Evolutionary conservation across 2,113 vertebrate species (phyloP), one percentile per base, ranked within the genome.

Genomic region (Poeciliopsis occidentalis): DNA sequence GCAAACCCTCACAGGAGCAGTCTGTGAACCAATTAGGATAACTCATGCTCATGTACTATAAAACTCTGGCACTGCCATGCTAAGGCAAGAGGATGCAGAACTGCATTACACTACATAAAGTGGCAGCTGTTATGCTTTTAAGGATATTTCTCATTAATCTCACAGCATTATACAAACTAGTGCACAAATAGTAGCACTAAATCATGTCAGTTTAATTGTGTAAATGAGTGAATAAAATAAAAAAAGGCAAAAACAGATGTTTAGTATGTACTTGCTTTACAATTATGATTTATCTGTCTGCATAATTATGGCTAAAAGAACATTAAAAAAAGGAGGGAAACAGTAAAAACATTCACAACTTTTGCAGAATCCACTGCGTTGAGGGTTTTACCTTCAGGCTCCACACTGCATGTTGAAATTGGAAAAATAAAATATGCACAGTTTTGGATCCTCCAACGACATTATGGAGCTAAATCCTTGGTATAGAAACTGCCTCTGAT

Each of bases 361-460:
- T 80, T 85, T 83, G 83, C 79, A 80, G 83, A 81, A 83, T 79
- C 51, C 72, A 64, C 29, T 60, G 60, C 84, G 75, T 41, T 62
- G 76, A 89, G 72, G 62, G 67, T 72, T 62, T 65, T 77, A 65
- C 79, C 85, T 6, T 22, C 71, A 80, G 83, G 77, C 83, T 51
- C 19, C 64, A 77, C 47, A 67, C 75, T 44, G 44, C 11, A 37
- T 37, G 64, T 80, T 66, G 74, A 88, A 85, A 87, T 79, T 87
- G 75, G 64, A 82, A 81, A 82, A 79, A 76, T 81, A 88, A 85
- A 88, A 88, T 88, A 69, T 78, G 79, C 79, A 72, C 34, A 2
- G 10, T 83, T 64, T 75, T 77, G 73, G 80, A 72, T 63, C 79
- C 75, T 80, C 73, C 67, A 75, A 83, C 77, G 64, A 81, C 69